Conservation (phyloP, 2,797 vertebrate species). For the Eupleurogrammus muticus region DNA sequence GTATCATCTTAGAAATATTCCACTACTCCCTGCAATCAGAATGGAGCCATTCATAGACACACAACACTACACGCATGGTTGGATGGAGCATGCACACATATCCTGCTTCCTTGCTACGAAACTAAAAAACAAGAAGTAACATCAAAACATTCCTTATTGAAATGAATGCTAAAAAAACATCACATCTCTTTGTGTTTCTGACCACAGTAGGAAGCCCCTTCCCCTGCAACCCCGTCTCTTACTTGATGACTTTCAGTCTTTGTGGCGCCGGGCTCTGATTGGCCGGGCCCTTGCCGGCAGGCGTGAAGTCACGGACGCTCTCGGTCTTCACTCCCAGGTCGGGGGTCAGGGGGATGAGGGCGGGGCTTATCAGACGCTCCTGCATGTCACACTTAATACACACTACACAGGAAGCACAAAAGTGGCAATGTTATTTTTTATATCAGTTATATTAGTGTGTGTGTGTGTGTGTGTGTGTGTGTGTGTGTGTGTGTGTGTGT, state of each 20-base stretch:
- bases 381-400: slow-evolving; percentile 94
- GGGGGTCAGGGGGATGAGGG: slow-evolving; percentile 81
- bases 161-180: neutral
- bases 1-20: slow-evolving; percentile 53
- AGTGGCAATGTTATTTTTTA: neutral
- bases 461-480: neutral
- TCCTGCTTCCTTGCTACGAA: neutral
- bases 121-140: neutral
- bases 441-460: neutral
- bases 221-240: slow-evolving; percentile 37
- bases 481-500: neutral
- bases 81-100: slow-evolving; percentile 4
- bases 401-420: slow-evolving; percentile 73
- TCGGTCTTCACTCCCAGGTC: slow-evolving; percentile 77
- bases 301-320: slow-evolving; percentile 78
- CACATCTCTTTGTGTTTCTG: neutral
- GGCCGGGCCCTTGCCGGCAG: slow-evolving; percentile 72
- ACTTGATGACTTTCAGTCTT: slow-evolving; percentile 89
- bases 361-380: slow-evolving; percentile 90
- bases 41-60: slow-evolving; percentile 56
- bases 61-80: neutral
- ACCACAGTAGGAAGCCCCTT: too few species aligned
- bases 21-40: slow-evolving; percentile 27
- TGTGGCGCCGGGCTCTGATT: slow-evolving; percentile 73
- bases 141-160: neutral